Evolutionary conservation across 2,888 invertebrate genomes (phyloP), one percentile per base, ranked within the genome.

Genomic region (Corbicula japonica): DNA sequence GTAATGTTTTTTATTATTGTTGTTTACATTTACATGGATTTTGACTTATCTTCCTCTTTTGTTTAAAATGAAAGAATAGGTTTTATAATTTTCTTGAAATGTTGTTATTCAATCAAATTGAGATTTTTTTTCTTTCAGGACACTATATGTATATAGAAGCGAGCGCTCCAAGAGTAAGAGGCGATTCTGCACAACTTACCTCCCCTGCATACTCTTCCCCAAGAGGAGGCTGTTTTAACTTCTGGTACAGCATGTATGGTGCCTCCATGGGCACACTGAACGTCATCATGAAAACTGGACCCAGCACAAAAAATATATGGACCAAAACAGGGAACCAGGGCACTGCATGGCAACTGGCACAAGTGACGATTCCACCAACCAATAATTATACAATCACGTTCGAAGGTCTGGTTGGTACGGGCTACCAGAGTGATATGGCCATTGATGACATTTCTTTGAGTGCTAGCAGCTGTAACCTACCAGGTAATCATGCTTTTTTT

Each of bases 131-230:
- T 52, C 62, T 72, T 44, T 10, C 72, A 91, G 91, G 91, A 12
- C 88, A 90, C 60, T 91, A 90, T 77, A 86, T 90, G 86, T 89
- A 88, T 78, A 90, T 88, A 21, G 90, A 91, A 68, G 86, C 95
- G 0, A 93, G 94, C 28, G 94, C 94, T 81, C 95, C 95, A 0
- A 91, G 95, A 66, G 87, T 94, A 77, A 94, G 95, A 3, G 95
- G 95, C 0, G 95, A 95, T 87, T 92, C 93, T 54, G 95, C 95
- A 46, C 80, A 85, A 18, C 70, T 90, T 35, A 30, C 81, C 30
- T 86, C 87, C 54, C 86, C 86, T 15, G 61, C 73, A 23, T 85
- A 76, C 76, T 75, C 85, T 21, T 62, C 79, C 10, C 86, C 87
- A 3, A 26, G 48, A 15, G 81, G 87, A 6, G 83, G 80, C 44